Base-by-base conservation (phyloP, 2,113 vertebrate species). In the Dasyornis broadbenti region DNA sequence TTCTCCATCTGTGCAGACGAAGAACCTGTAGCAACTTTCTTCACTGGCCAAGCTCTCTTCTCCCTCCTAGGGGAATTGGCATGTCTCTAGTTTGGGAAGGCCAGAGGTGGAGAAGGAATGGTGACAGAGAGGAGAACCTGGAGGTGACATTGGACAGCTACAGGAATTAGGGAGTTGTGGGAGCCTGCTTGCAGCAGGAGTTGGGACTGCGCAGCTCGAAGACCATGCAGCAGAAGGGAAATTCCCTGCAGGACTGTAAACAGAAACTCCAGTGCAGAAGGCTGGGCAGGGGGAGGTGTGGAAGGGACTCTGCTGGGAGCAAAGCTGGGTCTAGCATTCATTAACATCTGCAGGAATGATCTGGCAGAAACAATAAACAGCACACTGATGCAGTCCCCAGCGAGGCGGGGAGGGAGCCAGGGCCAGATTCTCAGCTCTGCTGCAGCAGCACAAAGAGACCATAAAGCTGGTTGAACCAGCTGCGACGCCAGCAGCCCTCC, bases 311-410 rank as follows among this genome's bases (percentile, higher is more conserved):
- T 83, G 69, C 69, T 92, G 96, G 95, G 95, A 97, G 72, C 90
- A 78, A 93, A 92, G 92, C 94, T 96, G 92, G 93, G 95, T 94
- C 96, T 94, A 93, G 76, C 83, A 63, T 96, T 97, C 90, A 93
- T 96, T 97, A 97, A 97, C 96, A 96, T 96, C 96, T 96, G 96
- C 94, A 93, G 78, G 94, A 96, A 96, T 92, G 94, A 97, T 96
- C 93, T 96, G 95, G 94, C 96, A 95, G 94, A 94, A 96, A 97
- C 95, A 95, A 94, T 96, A 97, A 97, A 94, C 96, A 97, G 96
- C 88, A 96, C 94, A 97, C 95, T 90, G 88, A 92, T 92, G 72
- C 82, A 54, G 90, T 96, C 95, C 93, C 96, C 4, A 56, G 92
- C 4, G 90, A 77, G 82, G 90, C 18, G 0, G 26, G 66, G 68